Evolutionary conservation across 2,888 invertebrate genomes (phyloP).

Genomic region (Heliconius ismenius): DNA sequence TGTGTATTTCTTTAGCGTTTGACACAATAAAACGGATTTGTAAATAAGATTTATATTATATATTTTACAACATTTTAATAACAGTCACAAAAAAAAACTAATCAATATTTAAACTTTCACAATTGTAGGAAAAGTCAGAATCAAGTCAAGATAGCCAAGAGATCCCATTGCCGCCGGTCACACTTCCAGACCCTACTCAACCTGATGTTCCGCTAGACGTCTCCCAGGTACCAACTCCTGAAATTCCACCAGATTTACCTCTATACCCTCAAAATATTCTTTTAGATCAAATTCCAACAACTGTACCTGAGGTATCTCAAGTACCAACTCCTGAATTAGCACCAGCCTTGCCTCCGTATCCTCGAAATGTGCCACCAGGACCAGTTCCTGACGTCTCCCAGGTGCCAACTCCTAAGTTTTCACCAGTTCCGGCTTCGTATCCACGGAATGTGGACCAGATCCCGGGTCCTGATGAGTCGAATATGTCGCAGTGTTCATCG

Average conservation of each 20-base stretch:
- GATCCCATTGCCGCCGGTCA: slow-evolving; percentile 16
- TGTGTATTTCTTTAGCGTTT: slow-evolving; percentile 15
- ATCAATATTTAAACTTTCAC: not conserved
- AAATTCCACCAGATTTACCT: not conserved
- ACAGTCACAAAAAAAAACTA: not conserved
- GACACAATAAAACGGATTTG: not conserved
- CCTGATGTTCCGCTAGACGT: not conserved
- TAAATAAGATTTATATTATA: too few species aligned
- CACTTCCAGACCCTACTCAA: not conserved
- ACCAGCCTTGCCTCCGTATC: not conserved
- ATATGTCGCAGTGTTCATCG: slow-evolving; percentile 62
- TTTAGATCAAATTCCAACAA: not conserved
- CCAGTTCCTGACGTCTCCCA: slow-evolving; percentile 10
- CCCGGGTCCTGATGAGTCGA: slow-evolving; percentile 52
- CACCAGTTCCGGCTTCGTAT: not conserved
- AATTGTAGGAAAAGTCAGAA: slow-evolving; percentile 10
- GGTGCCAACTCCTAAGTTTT: not conserved
- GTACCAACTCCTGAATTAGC: not conserved
- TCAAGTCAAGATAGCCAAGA: slow-evolving; percentile 16
- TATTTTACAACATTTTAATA: too few species aligned
- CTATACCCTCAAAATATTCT: not conserved
- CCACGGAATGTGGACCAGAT: not conserved
- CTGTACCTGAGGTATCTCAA: slow-evolving; percentile 49
- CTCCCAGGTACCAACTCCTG: not conserved
- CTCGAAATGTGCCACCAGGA: not conserved